Conservation (phyloP, 1,140 invertebrate genomes). For the Argopecten irradians region DNA sequence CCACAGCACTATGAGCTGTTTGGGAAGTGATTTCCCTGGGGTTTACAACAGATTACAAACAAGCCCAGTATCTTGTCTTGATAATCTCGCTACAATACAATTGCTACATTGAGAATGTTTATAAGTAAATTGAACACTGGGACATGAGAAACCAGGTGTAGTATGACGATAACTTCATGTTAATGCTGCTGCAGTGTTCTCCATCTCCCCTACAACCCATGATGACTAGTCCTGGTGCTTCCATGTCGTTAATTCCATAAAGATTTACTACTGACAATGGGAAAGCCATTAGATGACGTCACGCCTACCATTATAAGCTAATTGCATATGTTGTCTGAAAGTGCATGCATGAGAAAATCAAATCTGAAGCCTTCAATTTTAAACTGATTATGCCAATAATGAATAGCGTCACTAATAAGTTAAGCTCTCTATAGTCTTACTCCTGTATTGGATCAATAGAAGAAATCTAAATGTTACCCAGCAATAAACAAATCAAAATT, state of each 20-base stretch:
- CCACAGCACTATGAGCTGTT: not conserved
- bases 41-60: not conserved
- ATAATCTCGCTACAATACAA: not conserved
- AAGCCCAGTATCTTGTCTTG: not conserved
- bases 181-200: not conserved
- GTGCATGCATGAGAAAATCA: not conserved
- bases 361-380: not conserved
- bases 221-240: not conserved
- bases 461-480: too few relatives aligned
- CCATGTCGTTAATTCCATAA: not conserved
- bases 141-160: not conserved
- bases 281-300: slow-evolving; percentile 14
- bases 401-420: too few relatives aligned
- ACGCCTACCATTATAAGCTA: not conserved
- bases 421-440: too few relatives aligned
- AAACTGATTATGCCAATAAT: not conserved
- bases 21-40: not conserved
- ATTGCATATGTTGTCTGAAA: not conserved
- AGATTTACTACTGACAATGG: not conserved
- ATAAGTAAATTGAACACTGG: not conserved
- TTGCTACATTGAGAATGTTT: not conserved
- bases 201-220: not conserved
- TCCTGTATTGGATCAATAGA: too few relatives aligned
- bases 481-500: too few relatives aligned
- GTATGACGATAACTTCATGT: not conserved